Percentiles rank a stretch among this genome's conserved stretches.
These are phyloP conservation scores for Macrosoma leucophasiata DNA, from an alignment of 2,888 invertebrate genomes.

Conservation along the genomic window DNA sequence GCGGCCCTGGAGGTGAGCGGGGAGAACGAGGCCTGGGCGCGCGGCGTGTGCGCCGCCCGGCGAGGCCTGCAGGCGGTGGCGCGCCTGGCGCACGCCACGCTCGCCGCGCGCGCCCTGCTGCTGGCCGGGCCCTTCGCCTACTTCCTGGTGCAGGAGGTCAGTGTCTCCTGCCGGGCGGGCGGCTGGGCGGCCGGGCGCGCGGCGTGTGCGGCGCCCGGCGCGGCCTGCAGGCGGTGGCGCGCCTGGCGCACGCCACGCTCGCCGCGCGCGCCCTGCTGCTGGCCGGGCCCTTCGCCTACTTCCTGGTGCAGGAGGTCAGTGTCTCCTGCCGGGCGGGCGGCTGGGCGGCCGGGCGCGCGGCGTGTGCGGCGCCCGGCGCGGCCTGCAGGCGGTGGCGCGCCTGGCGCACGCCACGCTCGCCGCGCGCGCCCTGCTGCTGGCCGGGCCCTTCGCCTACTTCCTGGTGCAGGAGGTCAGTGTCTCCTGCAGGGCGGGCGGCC, in stretches of 20 bases:
- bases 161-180: constrained; percentile 56
- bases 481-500: constrained; percentile 46
- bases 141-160: constrained; percentile 87
- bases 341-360: too few species aligned
- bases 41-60: constrained; percentile 75
- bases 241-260: constrained; percentile 85
- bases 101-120: constrained; percentile 87
- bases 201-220: constrained; percentile 75
- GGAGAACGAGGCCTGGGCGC: constrained; percentile 73
- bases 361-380: too few species aligned
- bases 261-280: constrained; percentile 87
- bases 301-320: constrained; percentile 78
- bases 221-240: constrained; percentile 6
- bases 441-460: too few species aligned
- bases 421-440: constrained; percentile 40
- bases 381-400: too few species aligned
- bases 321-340: too few species aligned
- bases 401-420: too few species aligned
- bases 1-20: constrained; percentile 52
- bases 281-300: constrained; percentile 93
- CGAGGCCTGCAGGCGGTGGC: constrained; percentile 26
- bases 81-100: constrained; percentile 83
- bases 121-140: constrained; percentile 94
- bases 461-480: constrained; percentile 47
- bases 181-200: constrained; percentile 61